Conservation (phyloP, 2,113 vertebrate genomes). For the Gasterosteus aculeatus region DNA sequence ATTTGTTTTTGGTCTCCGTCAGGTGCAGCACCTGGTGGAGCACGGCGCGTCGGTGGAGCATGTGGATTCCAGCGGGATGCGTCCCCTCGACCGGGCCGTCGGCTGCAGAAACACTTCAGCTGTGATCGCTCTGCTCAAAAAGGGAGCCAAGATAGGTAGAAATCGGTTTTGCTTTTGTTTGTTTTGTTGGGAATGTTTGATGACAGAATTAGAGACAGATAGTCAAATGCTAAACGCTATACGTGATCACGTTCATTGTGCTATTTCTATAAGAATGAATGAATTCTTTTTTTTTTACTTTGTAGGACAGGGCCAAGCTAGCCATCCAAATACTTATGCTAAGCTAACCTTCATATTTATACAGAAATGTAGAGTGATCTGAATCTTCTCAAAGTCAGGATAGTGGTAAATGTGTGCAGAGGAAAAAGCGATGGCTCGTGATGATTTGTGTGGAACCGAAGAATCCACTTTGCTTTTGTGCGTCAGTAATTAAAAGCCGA, state of each 20-base stretch:
- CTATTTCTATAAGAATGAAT: neutral
- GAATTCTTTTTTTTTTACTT: neutral
- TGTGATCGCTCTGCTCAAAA: conserved; percentile 94
- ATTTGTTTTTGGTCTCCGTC: neutral
- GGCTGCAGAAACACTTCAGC: conserved; percentile 97
- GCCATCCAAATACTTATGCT: neutral
- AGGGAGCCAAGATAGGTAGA: conserved; percentile 97
- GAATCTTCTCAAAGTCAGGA: neutral
- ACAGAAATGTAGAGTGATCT: neutral
- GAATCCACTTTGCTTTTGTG: neutral
- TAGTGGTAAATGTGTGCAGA: neutral
- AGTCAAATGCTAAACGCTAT: too few relatives aligned
- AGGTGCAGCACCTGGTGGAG: conserved; percentile 98
- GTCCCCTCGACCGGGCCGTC: conserved; percentile 93
- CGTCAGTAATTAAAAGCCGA: neutral
- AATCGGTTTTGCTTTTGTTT: neutral
- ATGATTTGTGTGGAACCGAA: neutral
- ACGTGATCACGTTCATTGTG: too few relatives aligned
- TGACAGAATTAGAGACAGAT: neutral
- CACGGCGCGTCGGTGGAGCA: conserved; percentile 96
- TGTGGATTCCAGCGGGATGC: conserved; percentile 97
- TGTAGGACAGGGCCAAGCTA: neutral
- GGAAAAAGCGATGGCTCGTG: neutral
- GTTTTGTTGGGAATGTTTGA: neutral
- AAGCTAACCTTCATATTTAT: neutral